Conservation (phyloP, 1,140 invertebrate species). For the Mycetomoellerius zeteki region DNA sequence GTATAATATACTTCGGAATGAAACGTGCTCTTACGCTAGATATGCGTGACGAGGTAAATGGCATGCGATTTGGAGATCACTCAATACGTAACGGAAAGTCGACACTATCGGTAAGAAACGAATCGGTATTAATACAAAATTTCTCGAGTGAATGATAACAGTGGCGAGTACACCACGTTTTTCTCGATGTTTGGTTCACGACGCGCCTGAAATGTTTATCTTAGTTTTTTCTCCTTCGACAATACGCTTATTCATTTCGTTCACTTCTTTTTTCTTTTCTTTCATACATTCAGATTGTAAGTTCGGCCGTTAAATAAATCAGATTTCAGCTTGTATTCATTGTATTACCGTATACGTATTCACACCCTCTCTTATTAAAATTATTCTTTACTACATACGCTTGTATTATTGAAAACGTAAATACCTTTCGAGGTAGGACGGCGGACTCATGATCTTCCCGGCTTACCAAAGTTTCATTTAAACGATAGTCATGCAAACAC, state of each 20-base stretch:
- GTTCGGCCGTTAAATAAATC: slow-evolving; percentile 8
- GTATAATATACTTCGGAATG: slow-evolving; percentile 44
- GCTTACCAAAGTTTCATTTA: neutral
- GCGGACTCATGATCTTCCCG: slow-evolving; percentile 1
- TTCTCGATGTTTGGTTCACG: neutral
- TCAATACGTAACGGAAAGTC: slow-evolving; percentile 33
- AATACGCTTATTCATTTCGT: neutral
- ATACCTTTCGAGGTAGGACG: slow-evolving; percentile 30
- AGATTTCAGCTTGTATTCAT: slow-evolving; percentile 32
- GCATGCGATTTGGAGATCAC: slow-evolving; percentile 54
- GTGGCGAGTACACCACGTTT: neutral
- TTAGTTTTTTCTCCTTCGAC: neutral
- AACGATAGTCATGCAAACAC: neutral
- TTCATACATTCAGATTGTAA: slow-evolving; percentile 3
- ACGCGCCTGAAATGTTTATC: neutral
- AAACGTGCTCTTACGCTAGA: slow-evolving; percentile 21
- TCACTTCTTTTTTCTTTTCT: neutral
- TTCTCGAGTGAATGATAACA: slow-evolving; percentile 16
- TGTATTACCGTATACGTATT: slow-evolving; percentile 31
- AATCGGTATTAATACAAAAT: slow-evolving; percentile 18
- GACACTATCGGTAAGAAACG: slow-evolving; percentile 11
- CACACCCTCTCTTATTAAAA: slow-evolving; percentile 8
- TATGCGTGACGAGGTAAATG: slow-evolving; percentile 58
- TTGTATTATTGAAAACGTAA: slow-evolving; percentile 46
- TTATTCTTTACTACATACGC: slow-evolving; percentile 27